Conservation (phyloP, 2,113 vertebrate genomes). For the Clinocottus analis region DNA sequence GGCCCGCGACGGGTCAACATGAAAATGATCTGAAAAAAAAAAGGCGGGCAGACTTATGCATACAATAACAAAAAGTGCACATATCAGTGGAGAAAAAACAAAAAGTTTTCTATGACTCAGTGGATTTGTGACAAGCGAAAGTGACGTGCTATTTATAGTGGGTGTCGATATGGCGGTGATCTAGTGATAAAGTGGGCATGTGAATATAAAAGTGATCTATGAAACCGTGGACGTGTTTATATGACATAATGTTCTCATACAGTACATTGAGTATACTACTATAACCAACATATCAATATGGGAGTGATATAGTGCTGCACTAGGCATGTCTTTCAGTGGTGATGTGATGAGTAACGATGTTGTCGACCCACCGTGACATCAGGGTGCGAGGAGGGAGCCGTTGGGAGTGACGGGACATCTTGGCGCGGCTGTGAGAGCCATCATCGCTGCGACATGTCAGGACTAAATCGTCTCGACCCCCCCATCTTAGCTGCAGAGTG, state of each 20-base stretch:
- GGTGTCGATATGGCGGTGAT: constrained; percentile 77
- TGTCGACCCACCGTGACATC: constrained; percentile 71
- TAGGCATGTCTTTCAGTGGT: constrained; percentile 77
- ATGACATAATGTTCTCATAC: constrained; percentile 80
- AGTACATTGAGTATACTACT: constrained; percentile 77
- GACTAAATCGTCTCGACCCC: constrained; percentile 67
- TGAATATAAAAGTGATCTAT: constrained; percentile 80
- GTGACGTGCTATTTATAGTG: constrained; percentile 76
- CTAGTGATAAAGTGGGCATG: constrained; percentile 79
- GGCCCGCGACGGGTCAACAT: constrained; percentile 97
- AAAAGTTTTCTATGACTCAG: constrained; percentile 58
- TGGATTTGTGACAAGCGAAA: constrained; percentile 79
- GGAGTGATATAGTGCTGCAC: constrained; percentile 74
- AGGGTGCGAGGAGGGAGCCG: constrained; percentile 63
- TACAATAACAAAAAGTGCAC: constrained; percentile 37
- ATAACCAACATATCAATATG: constrained; percentile 83
- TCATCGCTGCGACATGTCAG: constrained; percentile 67
- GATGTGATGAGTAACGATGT: constrained; percentile 76
- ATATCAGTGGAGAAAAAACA: constrained; percentile 55
- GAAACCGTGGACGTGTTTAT: constrained; percentile 81
- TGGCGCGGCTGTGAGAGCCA: too few species aligned
- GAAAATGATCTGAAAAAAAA: constrained; percentile 95
- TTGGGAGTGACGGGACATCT: constrained; percentile 61
- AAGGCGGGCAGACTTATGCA: background rate
- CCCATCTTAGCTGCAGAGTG: constrained; percentile 76